Conservation (phyloP, 2,888 invertebrate genomes). For the Mystacides longicornis region DNA sequence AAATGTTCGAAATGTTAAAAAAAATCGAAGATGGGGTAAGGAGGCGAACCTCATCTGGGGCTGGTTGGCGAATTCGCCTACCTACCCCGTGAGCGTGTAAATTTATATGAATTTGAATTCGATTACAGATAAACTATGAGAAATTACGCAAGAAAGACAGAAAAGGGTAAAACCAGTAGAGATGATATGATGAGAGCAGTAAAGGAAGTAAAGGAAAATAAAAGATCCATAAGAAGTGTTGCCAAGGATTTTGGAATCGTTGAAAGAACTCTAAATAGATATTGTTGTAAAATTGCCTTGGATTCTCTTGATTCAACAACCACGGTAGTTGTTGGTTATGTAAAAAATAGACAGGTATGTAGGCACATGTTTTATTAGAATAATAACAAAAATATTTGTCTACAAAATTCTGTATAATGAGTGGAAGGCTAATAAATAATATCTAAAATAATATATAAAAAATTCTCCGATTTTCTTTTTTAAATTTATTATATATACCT, state of each 20-base stretch:
- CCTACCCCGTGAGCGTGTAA: too few species aligned
- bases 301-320: slow-evolving; percentile 1
- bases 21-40: slow-evolving; percentile 1
- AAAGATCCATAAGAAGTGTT: slow-evolving; percentile 1
- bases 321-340: not conserved
- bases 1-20: not conserved
- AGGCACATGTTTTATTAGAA: too few species aligned
- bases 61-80: slow-evolving; percentile 2
- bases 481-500: too few species aligned
- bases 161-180: slow-evolving; percentile 1
- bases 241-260: slow-evolving; percentile 1
- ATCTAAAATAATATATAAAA: too few species aligned
- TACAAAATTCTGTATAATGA: too few species aligned
- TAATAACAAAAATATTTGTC: too few species aligned
- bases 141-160: not conserved
- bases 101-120: not conserved
- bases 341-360: slow-evolving; percentile 1
- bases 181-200: slow-evolving; percentile 1
- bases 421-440: too few species aligned
- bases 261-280: slow-evolving; percentile 1
- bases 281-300: not conserved
- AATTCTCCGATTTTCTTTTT: too few species aligned
- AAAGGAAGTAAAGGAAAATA: not conserved
- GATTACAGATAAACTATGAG: not conserved
- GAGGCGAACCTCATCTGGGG: not conserved